Conservation (phyloP, 2,797 vertebrate genomes). For the Bovichtus diacanthus region DNA sequence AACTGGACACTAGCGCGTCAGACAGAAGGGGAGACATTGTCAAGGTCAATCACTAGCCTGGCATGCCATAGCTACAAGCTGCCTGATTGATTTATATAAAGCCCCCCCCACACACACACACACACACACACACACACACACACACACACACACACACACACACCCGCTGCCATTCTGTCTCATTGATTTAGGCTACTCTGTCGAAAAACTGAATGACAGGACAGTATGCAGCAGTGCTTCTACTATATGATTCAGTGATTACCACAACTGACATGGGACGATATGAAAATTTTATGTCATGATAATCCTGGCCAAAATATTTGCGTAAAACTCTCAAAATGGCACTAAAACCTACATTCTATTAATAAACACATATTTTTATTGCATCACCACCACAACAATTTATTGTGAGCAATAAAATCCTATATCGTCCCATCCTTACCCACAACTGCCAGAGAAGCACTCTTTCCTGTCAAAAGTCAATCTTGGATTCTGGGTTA, state of each 20-base stretch:
- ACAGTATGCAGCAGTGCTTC: slow-evolving; percentile 45
- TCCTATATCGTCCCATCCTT: no score
- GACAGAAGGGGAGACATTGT: slow-evolving; percentile 68
- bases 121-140: slow-evolving; percentile 10
- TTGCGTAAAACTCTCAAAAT: no score
- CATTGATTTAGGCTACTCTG: slow-evolving; percentile 76
- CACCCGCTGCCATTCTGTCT: slow-evolving; percentile 66
- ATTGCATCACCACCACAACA: no score
- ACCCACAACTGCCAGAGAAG: slow-evolving; percentile 27
- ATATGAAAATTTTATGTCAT: no score
- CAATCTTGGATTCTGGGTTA: slow-evolving; percentile 46
- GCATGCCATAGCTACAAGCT: slow-evolving; percentile 71
- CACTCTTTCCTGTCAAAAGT: slow-evolving; percentile 53
- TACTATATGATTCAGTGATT: slow-evolving; percentile 68
- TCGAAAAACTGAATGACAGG: slow-evolving; percentile 61
- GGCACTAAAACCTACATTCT: no score
- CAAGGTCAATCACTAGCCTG: slow-evolving; percentile 79
- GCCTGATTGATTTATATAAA: slow-evolving; percentile 78
- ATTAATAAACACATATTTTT: no score
- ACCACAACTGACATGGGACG: slow-evolving; percentile 21
- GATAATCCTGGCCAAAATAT: no score
- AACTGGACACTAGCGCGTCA: slow-evolving; percentile 70
- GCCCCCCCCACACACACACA: slow-evolving; percentile 22
- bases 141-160: slow-evolving; percentile 30
- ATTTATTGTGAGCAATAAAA: no score